These are phyloP conservation scores for Sarcophaga peregrina DNA, from an alignment of 1,140 invertebrate genomes.

Conservation along the genomic window DNA sequence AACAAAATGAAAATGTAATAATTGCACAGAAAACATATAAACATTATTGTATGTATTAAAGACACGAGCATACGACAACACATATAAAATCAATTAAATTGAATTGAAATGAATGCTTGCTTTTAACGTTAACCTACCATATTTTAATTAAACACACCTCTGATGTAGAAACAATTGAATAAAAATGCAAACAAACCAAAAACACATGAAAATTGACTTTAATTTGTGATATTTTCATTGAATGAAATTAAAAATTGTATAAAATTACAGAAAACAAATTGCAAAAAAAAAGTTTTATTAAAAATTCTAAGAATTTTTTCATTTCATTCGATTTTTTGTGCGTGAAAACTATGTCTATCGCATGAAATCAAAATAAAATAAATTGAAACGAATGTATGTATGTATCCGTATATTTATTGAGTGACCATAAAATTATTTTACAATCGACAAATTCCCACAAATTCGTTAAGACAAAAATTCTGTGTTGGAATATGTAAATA, in stretches of 20 bases:
- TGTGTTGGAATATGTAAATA: no score
- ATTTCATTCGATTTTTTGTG: not conserved
- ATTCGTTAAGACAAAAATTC: not conserved
- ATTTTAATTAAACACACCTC: not conserved
- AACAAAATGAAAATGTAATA: not conserved
- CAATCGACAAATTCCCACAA: not conserved
- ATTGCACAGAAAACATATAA: no score
- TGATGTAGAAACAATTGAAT: no score
- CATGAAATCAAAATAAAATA: not conserved
- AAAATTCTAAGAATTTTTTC: slow-evolving; percentile 7
- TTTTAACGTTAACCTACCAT: not conserved
- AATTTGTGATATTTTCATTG: not conserved
- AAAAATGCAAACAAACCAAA: not conserved
- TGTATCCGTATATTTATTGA: not conserved
- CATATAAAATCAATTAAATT: not conserved
- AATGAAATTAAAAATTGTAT: not conserved
- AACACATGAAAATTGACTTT: not conserved
- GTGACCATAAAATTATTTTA: not conserved
- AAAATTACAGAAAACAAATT: no score
- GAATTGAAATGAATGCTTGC: not conserved
- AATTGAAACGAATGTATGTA: no score
- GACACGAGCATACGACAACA: no score
- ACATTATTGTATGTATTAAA: no score
- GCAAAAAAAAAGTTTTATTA: not conserved
- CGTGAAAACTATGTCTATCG: not conserved